These are phyloP conservation scores for Crenichthys baileyi DNA, from an alignment of 2,797 vertebrate genomes.

Conservation along the genomic window DNA sequence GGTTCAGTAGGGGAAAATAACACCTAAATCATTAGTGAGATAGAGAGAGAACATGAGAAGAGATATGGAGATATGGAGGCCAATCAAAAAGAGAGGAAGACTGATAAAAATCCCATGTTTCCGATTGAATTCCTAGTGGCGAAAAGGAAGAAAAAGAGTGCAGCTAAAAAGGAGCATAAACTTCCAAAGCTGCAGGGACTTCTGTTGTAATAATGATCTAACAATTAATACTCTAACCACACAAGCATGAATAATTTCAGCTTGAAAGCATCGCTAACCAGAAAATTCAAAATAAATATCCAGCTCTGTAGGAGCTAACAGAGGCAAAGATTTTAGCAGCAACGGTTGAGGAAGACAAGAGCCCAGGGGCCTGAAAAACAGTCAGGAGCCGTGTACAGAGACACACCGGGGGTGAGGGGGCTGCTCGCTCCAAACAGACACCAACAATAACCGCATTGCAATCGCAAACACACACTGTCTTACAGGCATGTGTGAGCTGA, in stretches of 20 bases:
- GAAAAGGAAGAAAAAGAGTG: slow-evolving; percentile 6
- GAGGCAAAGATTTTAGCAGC: slow-evolving; percentile 35
- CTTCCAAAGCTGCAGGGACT: slow-evolving; percentile 5
- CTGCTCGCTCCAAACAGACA: slow-evolving; percentile 43
- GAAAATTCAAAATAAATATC: slow-evolving; percentile 36
- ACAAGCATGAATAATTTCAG: slow-evolving; percentile 9
- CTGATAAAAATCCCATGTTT: slow-evolving; percentile 23
- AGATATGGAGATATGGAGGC: slow-evolving; percentile 20
- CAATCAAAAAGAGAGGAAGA: slow-evolving; percentile 2
- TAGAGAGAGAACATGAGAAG: slow-evolving; percentile 4
- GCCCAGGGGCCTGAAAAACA: slow-evolving; percentile 43
- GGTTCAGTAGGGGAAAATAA: slow-evolving; percentile 48
- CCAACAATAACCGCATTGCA: slow-evolving; percentile 22
- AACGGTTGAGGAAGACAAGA: slow-evolving; percentile 41
- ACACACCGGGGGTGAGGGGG: slow-evolving; percentile 32
- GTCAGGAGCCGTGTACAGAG: slow-evolving; percentile 46
- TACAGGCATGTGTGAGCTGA: slow-evolving; percentile 4
- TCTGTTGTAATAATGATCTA: slow-evolving; percentile 20
- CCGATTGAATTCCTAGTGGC: slow-evolving; percentile 16
- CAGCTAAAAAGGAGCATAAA: slow-evolving; percentile 1
- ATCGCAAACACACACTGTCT: slow-evolving; percentile 12
- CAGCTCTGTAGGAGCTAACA: slow-evolving; percentile 8
- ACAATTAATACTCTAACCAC: slow-evolving; percentile 29
- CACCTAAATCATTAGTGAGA: slow-evolving; percentile 51
- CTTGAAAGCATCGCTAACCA: not conserved